phyloP scores from a whole-genome alignment of 2,113 vertebrate species.

The Spilogale gracilis region DNA sequence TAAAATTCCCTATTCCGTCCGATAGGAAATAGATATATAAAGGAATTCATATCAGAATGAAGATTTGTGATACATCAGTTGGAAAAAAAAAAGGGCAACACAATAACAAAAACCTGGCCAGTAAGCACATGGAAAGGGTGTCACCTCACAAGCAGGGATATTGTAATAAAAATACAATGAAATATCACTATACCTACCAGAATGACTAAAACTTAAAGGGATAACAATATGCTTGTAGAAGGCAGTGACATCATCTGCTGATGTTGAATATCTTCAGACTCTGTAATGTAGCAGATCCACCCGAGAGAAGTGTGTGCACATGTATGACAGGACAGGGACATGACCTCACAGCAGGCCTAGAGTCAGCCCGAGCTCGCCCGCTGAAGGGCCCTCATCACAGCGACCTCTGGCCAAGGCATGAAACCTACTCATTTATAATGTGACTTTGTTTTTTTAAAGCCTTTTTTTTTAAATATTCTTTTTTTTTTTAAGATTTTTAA shows the following conservation, averaged over 20 bases:
- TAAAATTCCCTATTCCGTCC: too few species aligned
- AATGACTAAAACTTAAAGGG: background rate
- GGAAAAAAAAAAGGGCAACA: background rate
- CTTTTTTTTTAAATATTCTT: too few species aligned
- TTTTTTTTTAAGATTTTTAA: too few species aligned
- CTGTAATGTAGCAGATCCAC: background rate
- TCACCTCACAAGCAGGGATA: background rate
- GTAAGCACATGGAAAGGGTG: background rate
- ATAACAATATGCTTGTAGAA: background rate
- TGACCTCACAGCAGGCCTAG: background rate
- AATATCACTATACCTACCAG: background rate
- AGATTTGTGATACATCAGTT: background rate
- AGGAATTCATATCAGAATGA: constrained; percentile 17
- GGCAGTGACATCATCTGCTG: background rate
- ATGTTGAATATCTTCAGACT: background rate
- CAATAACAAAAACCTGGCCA: background rate
- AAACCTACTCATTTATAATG: background rate
- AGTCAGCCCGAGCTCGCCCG: background rate
- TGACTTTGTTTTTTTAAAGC: background rate
- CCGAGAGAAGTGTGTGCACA: background rate
- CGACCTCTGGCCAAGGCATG: background rate
- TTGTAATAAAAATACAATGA: background rate
- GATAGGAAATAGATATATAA: background rate
- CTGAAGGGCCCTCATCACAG: background rate
- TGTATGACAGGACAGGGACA: background rate